A percentile compares a stretch with the other conserved stretches of the same genome.
Evolutionary conservation across 2,797 vertebrate species (phyloP).

Genomic region (Hydrophis major): DNA sequence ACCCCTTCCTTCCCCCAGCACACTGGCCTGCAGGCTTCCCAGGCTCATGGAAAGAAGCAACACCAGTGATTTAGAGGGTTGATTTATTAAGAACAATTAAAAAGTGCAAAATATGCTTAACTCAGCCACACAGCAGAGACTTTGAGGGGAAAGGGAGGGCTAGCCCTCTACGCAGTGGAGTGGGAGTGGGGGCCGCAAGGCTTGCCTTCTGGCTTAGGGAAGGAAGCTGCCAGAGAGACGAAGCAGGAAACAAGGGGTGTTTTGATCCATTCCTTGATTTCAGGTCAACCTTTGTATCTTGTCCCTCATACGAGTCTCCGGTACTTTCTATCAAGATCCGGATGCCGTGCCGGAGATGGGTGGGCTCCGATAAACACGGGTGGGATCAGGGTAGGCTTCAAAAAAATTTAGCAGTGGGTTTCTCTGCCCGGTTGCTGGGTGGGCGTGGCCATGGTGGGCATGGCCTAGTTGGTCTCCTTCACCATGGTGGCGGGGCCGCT

Average conservation of each 20-base stretch:
- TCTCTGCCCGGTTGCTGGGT: no score
- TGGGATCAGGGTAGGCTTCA: no score
- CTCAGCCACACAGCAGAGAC: constrained; percentile 61
- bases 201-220: not conserved
- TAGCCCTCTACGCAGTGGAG: constrained; percentile 28
- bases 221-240: not conserved
- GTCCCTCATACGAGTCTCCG: not conserved
- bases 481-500: no score
- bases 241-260: not conserved
- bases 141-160: not conserved
- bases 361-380: not conserved
- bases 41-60: constrained; percentile 51
- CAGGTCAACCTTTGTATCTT: not conserved
- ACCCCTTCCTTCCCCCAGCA: not conserved
- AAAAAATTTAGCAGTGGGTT: no score
- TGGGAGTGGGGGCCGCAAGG: not conserved
- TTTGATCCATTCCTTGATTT: not conserved
- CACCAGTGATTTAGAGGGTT: constrained; percentile 67
- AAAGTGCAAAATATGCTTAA: constrained; percentile 65
- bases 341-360: not conserved
- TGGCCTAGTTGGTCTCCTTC: no score
- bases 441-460: no score
- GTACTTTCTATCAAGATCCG: not conserved
- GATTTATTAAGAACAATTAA: constrained; percentile 70
- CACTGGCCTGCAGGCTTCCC: constrained; percentile 37